Percentiles rank a stretch among this genome's conserved stretches.
These are phyloP conservation scores for Pipistrellus pygmaeus DNA, from an alignment of 2,797 vertebrate genomes.

Conservation along the genomic window DNA sequence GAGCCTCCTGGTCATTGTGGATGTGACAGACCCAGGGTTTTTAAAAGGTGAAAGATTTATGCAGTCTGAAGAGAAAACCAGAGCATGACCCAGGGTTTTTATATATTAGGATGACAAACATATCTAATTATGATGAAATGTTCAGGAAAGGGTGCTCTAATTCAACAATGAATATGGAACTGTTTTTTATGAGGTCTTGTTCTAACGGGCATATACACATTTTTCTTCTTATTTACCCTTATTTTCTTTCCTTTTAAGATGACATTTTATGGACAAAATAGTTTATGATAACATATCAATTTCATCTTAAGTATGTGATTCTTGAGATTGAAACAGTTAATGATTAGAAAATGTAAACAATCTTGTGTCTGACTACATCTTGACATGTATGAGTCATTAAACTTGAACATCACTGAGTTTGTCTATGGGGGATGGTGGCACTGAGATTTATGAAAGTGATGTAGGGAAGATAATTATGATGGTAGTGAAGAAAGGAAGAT, in stretches of 20 bases:
- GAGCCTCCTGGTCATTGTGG: no score
- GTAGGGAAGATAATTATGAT: not conserved
- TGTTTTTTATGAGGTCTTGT: not conserved
- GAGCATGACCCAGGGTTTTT: no score
- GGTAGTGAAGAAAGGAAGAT: not conserved
- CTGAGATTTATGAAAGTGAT: not conserved
- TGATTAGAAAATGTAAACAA: constrained; percentile 36
- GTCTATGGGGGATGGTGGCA: not conserved
- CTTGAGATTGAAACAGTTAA: not conserved
- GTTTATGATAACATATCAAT: not conserved
- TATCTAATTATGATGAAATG: not conserved
- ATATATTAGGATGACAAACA: not conserved
- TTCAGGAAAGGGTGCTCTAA: not conserved
- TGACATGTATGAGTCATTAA: not conserved
- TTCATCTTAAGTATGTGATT: constrained; percentile 9
- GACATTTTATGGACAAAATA: not conserved
- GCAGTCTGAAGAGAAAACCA: no score
- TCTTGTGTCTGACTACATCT: not conserved
- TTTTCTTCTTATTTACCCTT: not conserved
- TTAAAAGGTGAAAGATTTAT: no score
- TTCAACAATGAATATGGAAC: not conserved
- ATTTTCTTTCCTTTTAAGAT: constrained; percentile 1
- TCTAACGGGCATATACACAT: not conserved
- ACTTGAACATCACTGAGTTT: not conserved
- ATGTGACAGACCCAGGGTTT: no score